Evolutionary conservation across 2,888 invertebrate species (phyloP).

Genomic region (Nemurella pictetii): DNA sequence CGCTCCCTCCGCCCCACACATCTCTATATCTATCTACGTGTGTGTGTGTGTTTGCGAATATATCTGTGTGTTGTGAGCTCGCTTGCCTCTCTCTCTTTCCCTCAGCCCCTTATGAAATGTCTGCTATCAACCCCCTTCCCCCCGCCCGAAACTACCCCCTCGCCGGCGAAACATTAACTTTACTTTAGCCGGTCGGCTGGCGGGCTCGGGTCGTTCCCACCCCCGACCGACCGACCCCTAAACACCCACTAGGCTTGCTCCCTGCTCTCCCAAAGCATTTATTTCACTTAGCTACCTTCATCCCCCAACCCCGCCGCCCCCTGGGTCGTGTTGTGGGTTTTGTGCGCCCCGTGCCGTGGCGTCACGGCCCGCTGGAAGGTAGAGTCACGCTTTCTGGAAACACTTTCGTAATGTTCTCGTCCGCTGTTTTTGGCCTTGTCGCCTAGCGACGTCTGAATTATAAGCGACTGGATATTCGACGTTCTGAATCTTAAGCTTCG

Average conservation of each 20-base stretch:
- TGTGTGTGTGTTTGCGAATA: neutral
- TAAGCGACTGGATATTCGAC: too few species aligned
- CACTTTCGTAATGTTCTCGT: too few species aligned
- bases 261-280: slow-evolving; percentile 13
- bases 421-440: too few species aligned
- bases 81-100: neutral
- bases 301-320: neutral
- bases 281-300: slow-evolving; percentile 21
- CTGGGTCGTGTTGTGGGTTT: neutral
- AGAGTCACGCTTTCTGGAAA: too few species aligned
- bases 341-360: too few species aligned
- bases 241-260: neutral
- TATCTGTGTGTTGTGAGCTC: neutral
- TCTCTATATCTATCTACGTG: neutral
- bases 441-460: too few species aligned
- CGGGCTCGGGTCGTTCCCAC: neutral
- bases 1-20: neutral
- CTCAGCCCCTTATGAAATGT: neutral
- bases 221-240: neutral
- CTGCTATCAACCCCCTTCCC: neutral
- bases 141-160: neutral
- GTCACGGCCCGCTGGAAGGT: too few species aligned
- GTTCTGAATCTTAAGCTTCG: too few species aligned
- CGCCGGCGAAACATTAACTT: slow-evolving; percentile 10
- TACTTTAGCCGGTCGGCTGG: neutral